Percentiles rank a stretch among this genome's conserved stretches.
Evolutionary conservation across 1,140 invertebrate genomes (phyloP).

Genomic region (Eufriesea mexicana): DNA sequence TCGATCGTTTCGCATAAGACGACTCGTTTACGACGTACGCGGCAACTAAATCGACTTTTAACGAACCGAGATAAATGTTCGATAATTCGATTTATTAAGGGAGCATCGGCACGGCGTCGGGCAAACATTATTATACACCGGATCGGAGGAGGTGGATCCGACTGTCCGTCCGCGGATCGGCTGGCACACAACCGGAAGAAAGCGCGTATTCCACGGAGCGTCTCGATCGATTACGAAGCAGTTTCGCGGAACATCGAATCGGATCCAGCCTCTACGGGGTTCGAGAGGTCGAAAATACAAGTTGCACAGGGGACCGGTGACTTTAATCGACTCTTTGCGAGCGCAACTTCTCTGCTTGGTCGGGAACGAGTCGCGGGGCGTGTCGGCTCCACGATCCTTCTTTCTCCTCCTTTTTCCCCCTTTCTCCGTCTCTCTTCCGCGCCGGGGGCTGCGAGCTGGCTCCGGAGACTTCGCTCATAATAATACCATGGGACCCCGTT

Average conservation of each 20-base stretch:
- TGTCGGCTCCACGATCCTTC: slow-evolving; percentile 37
- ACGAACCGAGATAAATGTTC: slow-evolving; percentile 56
- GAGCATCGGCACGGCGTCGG: slow-evolving; percentile 32
- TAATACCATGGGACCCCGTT: slow-evolving; percentile 64
- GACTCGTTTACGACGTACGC: slow-evolving; percentile 39
- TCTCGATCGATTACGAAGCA: slow-evolving; percentile 67
- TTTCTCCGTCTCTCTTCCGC: neutral
- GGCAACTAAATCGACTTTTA: slow-evolving; percentile 63
- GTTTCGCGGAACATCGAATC: slow-evolving; percentile 63
- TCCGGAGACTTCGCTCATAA: slow-evolving; percentile 55
- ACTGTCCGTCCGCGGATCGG: slow-evolving; percentile 10
- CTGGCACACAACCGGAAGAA: slow-evolving; percentile 57
- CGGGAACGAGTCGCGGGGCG: slow-evolving; percentile 58
- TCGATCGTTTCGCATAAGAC: neutral
- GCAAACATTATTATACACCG: slow-evolving; percentile 51
- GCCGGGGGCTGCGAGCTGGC: slow-evolving; percentile 16
- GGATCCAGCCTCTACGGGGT: slow-evolving; percentile 50
- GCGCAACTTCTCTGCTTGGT: slow-evolving; percentile 43
- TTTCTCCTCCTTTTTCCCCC: slow-evolving; percentile 6
- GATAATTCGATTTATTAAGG: slow-evolving; percentile 65
- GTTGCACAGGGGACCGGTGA: slow-evolving; percentile 57
- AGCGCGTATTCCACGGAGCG: slow-evolving; percentile 27
- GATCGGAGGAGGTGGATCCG: slow-evolving; percentile 49
- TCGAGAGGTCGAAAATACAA: slow-evolving; percentile 59
- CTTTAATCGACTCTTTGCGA: slow-evolving; percentile 66